phyloP scores from a whole-genome alignment of 2,888 invertebrate species.

The Prostheceraeus crozeri region DNA sequence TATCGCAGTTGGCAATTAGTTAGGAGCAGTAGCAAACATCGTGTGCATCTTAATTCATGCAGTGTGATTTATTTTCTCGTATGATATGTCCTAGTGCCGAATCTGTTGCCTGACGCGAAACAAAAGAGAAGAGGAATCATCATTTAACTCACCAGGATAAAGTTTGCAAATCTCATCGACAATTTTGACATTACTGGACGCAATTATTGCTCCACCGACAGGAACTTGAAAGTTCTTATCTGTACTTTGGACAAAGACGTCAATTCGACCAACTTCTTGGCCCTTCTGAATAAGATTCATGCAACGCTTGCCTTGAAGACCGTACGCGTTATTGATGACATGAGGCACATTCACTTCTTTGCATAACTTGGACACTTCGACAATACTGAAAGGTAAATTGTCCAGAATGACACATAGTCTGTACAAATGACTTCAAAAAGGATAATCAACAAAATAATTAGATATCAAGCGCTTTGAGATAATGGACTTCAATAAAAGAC shows the following conservation, averaged over 20 bases:
- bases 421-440: too few relatives aligned
- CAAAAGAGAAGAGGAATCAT: constrained; percentile 67
- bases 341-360: constrained; percentile 65
- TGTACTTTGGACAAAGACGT: constrained; percentile 72
- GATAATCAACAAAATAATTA: too few relatives aligned
- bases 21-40: too few relatives aligned
- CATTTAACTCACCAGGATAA: constrained; percentile 65
- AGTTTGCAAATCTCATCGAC: constrained; percentile 65
- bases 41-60: too few relatives aligned
- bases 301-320: constrained; percentile 61
- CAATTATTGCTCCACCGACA: constrained; percentile 70
- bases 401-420: too few relatives aligned
- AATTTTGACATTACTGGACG: constrained; percentile 64
- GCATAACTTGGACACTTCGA: constrained; percentile 63
- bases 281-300: constrained; percentile 21
- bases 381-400: constrained; percentile 47
- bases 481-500: too few relatives aligned
- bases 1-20: too few relatives aligned
- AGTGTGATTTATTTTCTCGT: too few relatives aligned
- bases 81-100: too few relatives aligned
- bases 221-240: constrained; percentile 78
- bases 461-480: too few relatives aligned
- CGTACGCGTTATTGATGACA: constrained; percentile 75
- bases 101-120: constrained; percentile 70
- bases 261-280: constrained; percentile 63